Base-by-base conservation (phyloP, 2,888 invertebrate species). In the Trichopria drosophilae region DNA sequence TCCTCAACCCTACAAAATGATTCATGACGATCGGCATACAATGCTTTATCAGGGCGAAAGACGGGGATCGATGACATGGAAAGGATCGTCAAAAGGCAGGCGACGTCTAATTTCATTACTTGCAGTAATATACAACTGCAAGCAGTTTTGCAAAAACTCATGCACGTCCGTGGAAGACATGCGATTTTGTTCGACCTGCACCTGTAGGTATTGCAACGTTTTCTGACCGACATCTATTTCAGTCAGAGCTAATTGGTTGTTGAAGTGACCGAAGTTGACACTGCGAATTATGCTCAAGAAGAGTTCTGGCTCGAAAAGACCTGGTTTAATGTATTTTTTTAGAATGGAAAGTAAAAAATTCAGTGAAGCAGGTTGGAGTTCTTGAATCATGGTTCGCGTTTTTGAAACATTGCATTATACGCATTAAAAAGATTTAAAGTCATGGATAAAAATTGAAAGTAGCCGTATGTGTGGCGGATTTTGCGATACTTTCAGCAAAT, bases 331-430 rank as follows among this genome's bases (percentile, higher is more conserved):
- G 16, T 42, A n/a, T n/a, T n/a, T n/a, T n/a, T n/a, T n/a, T n/a
- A n/a, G n/a, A n/a, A 42, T 42, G 41, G 28, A 16, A 52, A 22
- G 5, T 22, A 42, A 35, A 20, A 42, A 15, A 12, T 16, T 28
- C 29, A 26, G 28, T 6, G 42, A 45, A 32, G 28, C 26, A 13
- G 41, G 23, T 22, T 53, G 49, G 10, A 50, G 23, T 15, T 22
- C 24, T 23, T 53, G 53, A 4, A 53, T 36, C 12, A 40, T 24
- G n/a, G 45, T 10, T 36, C 29, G 6, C 13, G 28, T 13, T 28
- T 32, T 50, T 53, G 45, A 29, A 53, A 53, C 13, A 29, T n/a
- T n/a, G 50, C 41, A 40, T 50, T 53, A 6, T 50, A 24, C 26
- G 40, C 35, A 9, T 53, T 53, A 12, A 53, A 53, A 19, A 23